These are phyloP conservation scores for Gortyna flavago DNA, from an alignment of 2,888 invertebrate genomes.

Conservation along the genomic window DNA sequence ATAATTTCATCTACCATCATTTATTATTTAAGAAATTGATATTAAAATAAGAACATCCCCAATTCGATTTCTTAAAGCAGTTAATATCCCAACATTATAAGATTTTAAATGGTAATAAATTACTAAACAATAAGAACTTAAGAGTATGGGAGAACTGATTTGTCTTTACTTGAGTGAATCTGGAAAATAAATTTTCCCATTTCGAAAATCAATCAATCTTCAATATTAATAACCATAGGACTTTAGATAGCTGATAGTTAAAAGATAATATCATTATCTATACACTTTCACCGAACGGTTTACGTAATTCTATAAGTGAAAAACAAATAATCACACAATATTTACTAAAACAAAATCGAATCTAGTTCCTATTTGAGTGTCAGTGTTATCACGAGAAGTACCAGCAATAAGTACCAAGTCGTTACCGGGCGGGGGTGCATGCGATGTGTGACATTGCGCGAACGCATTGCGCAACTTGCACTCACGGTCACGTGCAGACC, in stretches of 20 bases:
- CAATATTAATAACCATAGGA: neutral
- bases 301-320: constrained; percentile 15
- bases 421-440: constrained; percentile 61
- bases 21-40: no score
- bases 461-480: constrained; percentile 76
- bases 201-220: neutral
- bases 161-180: neutral
- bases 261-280: constrained; percentile 2
- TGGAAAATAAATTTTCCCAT: neutral
- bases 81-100: no score
- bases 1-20: no score
- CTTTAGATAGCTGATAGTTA: neutral
- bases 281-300: constrained; percentile 14
- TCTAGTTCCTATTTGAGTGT: constrained; percentile 20
- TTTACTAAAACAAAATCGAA: constrained; percentile 26
- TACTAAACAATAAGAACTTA: no score
- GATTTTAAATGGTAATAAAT: no score
- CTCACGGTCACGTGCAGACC: constrained; percentile 77
- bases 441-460: constrained; percentile 78
- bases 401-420: constrained; percentile 19
- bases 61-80: no score
- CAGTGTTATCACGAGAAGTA: constrained; percentile 39
- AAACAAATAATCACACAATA: constrained; percentile 9
- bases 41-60: no score
- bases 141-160: neutral